phyloP scores from a whole-genome alignment of 2,113 vertebrate species.

The Anolis sagrei region DNA sequence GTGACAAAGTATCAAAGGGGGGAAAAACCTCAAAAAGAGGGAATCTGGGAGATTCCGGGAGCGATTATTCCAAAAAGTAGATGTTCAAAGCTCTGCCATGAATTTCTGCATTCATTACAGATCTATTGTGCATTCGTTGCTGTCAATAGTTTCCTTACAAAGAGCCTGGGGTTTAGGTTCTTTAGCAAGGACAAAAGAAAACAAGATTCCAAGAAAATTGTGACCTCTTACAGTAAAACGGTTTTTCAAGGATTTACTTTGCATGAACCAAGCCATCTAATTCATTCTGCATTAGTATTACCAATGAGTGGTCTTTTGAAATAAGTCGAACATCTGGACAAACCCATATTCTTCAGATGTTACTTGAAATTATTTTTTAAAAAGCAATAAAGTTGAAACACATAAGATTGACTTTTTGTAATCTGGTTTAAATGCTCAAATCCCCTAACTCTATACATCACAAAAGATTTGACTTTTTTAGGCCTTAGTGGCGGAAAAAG shows the following conservation, averaged over 20 bases:
- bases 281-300: background rate
- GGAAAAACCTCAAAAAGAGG: too few species aligned
- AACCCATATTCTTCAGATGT: constrained; percentile 11
- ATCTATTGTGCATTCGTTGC: background rate
- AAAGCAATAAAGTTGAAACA: constrained; percentile 13
- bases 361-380: background rate
- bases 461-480: constrained; percentile 4
- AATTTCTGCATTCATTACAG: too few species aligned
- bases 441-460: constrained; percentile 2
- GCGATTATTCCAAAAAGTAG: too few species aligned
- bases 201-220: constrained; percentile 18
- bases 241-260: background rate
- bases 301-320: constrained; percentile 17
- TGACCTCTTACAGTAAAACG: constrained; percentile 19
- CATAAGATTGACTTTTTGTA: background rate
- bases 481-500: constrained; percentile 9
- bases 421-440: constrained; percentile 26
- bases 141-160: background rate
- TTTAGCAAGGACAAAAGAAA: constrained; percentile 4
- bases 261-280: constrained; percentile 1
- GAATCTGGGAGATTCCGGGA: too few species aligned
- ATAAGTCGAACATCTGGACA: constrained; percentile 9
- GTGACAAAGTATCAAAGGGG: too few species aligned
- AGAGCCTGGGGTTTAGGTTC: background rate
- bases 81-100: too few species aligned